phyloP scores from a whole-genome alignment of 2,888 invertebrate species.

The Hipparchia semele region DNA sequence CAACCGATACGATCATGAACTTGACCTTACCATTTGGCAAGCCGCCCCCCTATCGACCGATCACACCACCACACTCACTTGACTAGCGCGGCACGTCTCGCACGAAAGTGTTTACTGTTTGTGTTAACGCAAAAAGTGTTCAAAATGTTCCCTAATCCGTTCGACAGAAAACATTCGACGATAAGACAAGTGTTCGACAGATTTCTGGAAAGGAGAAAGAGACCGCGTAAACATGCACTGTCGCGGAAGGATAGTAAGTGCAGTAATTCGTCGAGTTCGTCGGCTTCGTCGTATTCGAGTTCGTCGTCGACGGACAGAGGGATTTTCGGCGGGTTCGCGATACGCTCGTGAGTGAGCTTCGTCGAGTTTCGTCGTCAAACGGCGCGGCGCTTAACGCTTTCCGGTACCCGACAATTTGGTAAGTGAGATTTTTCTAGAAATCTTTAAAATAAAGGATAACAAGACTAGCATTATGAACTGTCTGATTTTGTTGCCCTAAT shows the following conservation, averaged over 20 bases:
- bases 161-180: constrained; percentile 87
- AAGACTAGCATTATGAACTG: neutral
- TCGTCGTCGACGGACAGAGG: constrained; percentile 40
- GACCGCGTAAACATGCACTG: constrained; percentile 54
- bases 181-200: constrained; percentile 86
- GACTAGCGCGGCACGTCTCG: constrained; percentile 42
- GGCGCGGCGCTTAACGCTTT: constrained; percentile 23
- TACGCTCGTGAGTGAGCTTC: constrained; percentile 44
- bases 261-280: constrained; percentile 54
- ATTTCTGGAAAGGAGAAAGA: constrained; percentile 72
- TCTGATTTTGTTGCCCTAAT: too few relatives aligned
- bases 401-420: constrained; percentile 35
- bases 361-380: constrained; percentile 27
- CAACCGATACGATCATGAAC: constrained; percentile 32
- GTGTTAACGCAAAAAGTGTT: constrained; percentile 11
- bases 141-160: constrained; percentile 87
- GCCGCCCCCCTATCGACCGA: constrained; percentile 26
- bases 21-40: constrained; percentile 43
- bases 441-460: neutral
- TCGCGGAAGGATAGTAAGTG: constrained; percentile 59
- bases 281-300: constrained; percentile 51
- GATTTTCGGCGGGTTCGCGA: constrained; percentile 41
- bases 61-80: constrained; percentile 35
- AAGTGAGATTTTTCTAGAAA: constrained; percentile 14
- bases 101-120: constrained; percentile 44